Base-by-base conservation (phyloP, 2,888 invertebrate genomes). In the Syrista parreyssii region DNA sequence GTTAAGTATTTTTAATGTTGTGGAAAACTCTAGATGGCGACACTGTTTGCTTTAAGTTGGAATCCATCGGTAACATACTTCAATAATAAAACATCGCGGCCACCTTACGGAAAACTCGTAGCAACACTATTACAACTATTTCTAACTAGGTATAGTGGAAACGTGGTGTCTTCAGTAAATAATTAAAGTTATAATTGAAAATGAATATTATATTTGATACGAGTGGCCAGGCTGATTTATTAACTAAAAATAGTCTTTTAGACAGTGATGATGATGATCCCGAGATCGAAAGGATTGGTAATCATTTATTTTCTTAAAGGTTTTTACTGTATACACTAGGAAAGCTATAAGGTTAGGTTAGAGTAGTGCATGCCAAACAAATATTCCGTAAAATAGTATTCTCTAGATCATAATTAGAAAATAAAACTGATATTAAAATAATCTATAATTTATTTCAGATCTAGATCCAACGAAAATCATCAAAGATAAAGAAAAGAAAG, bases 161-260 rank as follows among this genome's bases (percentile, higher is more conserved):
- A 55, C 55, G 55, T 55, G 23, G 23, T 23, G 23, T 55, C 9
- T 55, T 55, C 23, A 9, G 9, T 55, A 55, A 55, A 55, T 55
- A 55, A 23, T 23, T 15, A 23, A 55, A 23, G 1, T 15, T 55
- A 68, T 12, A 68, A 3, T 68, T 68, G 4, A 33, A 71, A 78
- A 94, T 94, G 94, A 92, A 93, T 90, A 94, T 94, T 85, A 92
- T 94, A 78, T 92, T 94, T 80, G 94, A 94, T 86, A 94, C 93
- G 30, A 89, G 86, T 55, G 94, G 94, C 36, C 92, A 93, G 82
- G 88, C 91, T 9, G 91, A 92, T 80, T 91, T 93, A 11, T 90
- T 91, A 77, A 85, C 91, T 2, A 85, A 86, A 88, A 78, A 92
- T 82, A 79, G 75, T 91, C 91, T 90, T 86, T 89, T 88, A 34